Conservation (phyloP, 37 sponge, comb jelly and placozoan genomes). For the Cladorhizidae sp. region DNA sequence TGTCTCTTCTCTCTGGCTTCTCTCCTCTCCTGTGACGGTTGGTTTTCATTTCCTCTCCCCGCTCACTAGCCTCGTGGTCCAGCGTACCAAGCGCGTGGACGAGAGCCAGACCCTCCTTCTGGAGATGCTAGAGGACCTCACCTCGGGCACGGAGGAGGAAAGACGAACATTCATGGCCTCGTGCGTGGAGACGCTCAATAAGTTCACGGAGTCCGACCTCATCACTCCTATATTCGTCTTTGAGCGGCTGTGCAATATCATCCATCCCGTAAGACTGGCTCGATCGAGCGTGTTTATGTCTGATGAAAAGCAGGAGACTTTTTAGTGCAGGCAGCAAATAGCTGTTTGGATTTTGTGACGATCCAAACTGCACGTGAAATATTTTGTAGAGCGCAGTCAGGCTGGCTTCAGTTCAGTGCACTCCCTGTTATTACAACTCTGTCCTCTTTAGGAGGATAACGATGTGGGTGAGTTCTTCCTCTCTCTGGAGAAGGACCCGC, state of each 20-base stretch:
- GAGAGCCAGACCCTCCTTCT: slow-evolving; percentile 81
- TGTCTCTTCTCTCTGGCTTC: neutral
- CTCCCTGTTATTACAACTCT: too few species aligned
- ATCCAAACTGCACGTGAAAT: too few species aligned
- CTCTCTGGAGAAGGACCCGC: slow-evolving; percentile 91
- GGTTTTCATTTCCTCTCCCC: neutral
- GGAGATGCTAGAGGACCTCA: slow-evolving; percentile 79
- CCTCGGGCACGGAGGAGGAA: slow-evolving; percentile 88
- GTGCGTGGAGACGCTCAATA: slow-evolving; percentile 80
- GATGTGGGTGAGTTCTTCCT: slow-evolving; percentile 80
- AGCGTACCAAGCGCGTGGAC: slow-evolving; percentile 88
- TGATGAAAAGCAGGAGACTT: too few species aligned
- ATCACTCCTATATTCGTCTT: slow-evolving; percentile 86
- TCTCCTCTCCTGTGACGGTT: neutral
- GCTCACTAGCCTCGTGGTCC: slow-evolving; percentile 67
- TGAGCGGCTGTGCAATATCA: slow-evolving; percentile 87
- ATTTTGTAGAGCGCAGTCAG: too few species aligned
- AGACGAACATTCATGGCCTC: slow-evolving; percentile 79
- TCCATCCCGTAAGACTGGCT: slow-evolving; percentile 74
- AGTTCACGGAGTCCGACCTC: slow-evolving; percentile 64
- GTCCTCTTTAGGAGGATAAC: slow-evolving; percentile 65
- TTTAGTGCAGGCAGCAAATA: too few species aligned
- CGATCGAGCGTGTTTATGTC: too few species aligned
- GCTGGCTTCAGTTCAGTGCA: too few species aligned
- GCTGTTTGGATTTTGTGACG: too few species aligned